Evolutionary conservation across 2,113 vertebrate genomes (phyloP).

Genomic region (Bubo bubo): DNA sequence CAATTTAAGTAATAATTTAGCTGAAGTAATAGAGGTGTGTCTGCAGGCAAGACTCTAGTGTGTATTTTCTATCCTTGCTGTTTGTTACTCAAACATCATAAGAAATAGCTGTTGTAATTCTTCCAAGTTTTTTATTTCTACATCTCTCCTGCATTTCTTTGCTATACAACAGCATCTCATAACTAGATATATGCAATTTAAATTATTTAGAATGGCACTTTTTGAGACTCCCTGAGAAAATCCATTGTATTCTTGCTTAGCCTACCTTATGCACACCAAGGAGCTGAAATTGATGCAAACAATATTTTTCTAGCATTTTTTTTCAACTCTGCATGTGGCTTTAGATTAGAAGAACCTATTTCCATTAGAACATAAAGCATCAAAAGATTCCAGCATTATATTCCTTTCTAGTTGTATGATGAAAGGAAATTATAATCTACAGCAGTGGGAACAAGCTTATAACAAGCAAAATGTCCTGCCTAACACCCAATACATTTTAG

Average conservation of each 20-base stretch:
- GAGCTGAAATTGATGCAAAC: not conserved
- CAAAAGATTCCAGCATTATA: not conserved
- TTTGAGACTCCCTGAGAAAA: not conserved
- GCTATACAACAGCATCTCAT: not conserved
- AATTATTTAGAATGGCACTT: not conserved
- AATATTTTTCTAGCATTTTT: not conserved
- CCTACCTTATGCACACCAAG: not conserved
- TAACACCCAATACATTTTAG: fast-evolving
- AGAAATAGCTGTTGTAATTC: not conserved
- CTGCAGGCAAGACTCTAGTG: not conserved
- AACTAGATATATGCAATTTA: not conserved
- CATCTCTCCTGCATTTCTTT: not conserved
- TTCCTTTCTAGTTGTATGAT: not conserved
- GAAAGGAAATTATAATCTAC: not conserved
- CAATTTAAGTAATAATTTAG: not conserved
- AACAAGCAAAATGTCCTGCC: not conserved
- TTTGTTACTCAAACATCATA: not conserved
- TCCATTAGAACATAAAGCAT: not conserved
- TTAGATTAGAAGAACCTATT: not conserved
- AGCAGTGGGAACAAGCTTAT: not conserved
- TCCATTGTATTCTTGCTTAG: not conserved
- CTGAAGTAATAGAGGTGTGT: not conserved
- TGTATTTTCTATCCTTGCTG: not conserved
- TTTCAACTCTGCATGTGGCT: not conserved
- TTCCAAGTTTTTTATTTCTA: not conserved